phyloP scores from a whole-genome alignment of 1,140 invertebrate species.

The Dysdera silvatica region DNA sequence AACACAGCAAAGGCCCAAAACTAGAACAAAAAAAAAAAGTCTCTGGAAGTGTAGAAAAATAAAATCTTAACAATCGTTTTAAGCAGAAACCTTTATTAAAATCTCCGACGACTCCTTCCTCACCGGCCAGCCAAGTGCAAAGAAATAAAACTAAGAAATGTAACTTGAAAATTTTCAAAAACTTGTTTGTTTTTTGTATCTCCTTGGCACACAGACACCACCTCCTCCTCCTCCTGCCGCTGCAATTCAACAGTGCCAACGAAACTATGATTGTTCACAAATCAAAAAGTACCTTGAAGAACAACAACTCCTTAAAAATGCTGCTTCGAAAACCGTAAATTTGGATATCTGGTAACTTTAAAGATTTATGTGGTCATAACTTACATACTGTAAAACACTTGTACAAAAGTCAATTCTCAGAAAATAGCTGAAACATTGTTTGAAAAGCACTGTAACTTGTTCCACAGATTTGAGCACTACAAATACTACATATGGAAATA shows the following conservation, averaged over 20 bases:
- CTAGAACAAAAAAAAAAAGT: slow-evolving; percentile 24
- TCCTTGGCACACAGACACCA: slow-evolving; percentile 16
- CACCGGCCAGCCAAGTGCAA: slow-evolving; percentile 20
- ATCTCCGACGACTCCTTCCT: not conserved
- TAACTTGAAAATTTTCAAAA: slow-evolving; percentile 11
- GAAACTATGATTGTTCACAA: not conserved
- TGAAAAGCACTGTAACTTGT: slow-evolving; percentile 25
- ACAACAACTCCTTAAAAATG: slow-evolving; percentile 28
- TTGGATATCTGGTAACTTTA: slow-evolving; percentile 12
- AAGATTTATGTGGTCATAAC: slow-evolving; percentile 11
- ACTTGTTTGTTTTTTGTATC: not conserved
- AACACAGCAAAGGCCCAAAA: slow-evolving; percentile 24
- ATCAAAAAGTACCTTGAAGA: slow-evolving; percentile 4
- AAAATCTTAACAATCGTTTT: slow-evolving; percentile 27
- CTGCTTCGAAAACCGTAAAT: slow-evolving; percentile 26
- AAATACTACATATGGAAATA: slow-evolving; percentile 12
- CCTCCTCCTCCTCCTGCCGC: not conserved
- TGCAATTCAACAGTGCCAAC: slow-evolving; percentile 20
- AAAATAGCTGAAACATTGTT: slow-evolving; percentile 28
- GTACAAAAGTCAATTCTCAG: slow-evolving; percentile 20
- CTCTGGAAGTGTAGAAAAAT: slow-evolving; percentile 22
- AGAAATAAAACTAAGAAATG: slow-evolving; percentile 16
- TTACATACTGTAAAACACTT: slow-evolving; percentile 15
- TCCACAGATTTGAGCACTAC: slow-evolving; percentile 20
- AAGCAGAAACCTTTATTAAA: slow-evolving; percentile 14